Conservation (phyloP, 2,888 invertebrate species). For the Nomada hirtipes region DNA sequence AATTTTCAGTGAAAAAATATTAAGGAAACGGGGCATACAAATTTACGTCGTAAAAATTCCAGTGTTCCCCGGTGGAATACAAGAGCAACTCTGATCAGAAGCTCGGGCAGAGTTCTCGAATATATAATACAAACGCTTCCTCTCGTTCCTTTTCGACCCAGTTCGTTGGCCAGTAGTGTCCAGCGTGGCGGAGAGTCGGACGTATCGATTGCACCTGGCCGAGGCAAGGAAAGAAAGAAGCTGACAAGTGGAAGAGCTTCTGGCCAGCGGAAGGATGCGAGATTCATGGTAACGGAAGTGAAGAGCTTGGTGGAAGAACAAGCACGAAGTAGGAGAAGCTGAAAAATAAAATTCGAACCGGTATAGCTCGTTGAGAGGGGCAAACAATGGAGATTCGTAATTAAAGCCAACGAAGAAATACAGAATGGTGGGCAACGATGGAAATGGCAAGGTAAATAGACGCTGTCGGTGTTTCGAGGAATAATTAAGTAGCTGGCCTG, state of each 20-base stretch:
- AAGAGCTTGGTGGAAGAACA: not conserved
- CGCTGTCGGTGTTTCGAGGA: conserved; percentile 19
- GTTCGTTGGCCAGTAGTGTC: conserved; percentile 2
- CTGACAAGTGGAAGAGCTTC: not conserved
- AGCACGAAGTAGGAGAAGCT: not conserved
- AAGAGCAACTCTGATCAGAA: not conserved
- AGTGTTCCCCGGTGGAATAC: not conserved
- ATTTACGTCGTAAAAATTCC: conserved; percentile 14
- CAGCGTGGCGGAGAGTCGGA: conserved; percentile 14
- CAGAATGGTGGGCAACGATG: conserved; percentile 30
- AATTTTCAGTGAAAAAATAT: not conserved
- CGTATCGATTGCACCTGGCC: conserved; percentile 46
- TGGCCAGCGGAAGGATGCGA: not conserved
- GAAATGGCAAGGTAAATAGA: conserved; percentile 40
- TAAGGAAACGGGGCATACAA: not conserved
- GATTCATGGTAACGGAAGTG: not conserved
- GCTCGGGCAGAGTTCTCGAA: conserved; percentile 9
- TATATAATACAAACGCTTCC: conserved; percentile 16
- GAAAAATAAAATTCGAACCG: conserved; percentile 50
- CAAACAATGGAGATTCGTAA: conserved; percentile 55
- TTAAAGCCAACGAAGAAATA: conserved; percentile 55
- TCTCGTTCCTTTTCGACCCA: conserved; percentile 15
- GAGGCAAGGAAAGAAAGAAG: not conserved
- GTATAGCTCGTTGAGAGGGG: conserved; percentile 14
- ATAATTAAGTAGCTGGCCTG: conserved; percentile 42